A percentile compares a stretch with the other conserved stretches of the same genome.
Conservation (phyloP, 2,797 vertebrate genomes). For the Oreortyx pictus region DNA sequence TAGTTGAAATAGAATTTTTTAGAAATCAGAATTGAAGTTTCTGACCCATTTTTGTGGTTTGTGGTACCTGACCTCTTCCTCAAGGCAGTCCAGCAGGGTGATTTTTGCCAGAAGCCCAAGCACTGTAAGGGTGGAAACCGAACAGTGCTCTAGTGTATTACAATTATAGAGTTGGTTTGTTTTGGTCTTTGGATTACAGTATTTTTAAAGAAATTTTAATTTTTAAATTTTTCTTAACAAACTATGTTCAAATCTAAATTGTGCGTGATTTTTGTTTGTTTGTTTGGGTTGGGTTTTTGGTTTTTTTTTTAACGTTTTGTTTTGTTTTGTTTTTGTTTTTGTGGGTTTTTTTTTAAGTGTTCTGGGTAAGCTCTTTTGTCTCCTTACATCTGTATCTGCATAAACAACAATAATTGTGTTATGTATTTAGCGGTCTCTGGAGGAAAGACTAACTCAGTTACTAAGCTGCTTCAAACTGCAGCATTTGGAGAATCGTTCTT, state of each 20-base stretch:
- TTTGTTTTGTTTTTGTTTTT: too few relatives aligned
- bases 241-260: not conserved
- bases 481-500: not conserved
- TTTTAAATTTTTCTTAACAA: not conserved
- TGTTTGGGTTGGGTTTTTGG: not conserved
- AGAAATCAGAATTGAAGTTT: conserved; percentile 38
- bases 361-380: not conserved
- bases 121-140: not conserved
- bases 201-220: not conserved
- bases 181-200: not conserved
- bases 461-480: not conserved
- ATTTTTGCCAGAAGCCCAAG: not conserved
- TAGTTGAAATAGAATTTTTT: conserved; percentile 10
- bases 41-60: conserved; percentile 29
- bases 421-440: not conserved
- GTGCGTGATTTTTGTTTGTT: not conserved
- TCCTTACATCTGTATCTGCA: not conserved
- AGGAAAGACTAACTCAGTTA: conserved; percentile 11
- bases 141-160: not conserved
- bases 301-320: too few relatives aligned
- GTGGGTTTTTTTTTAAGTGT: not conserved
- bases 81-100: not conserved
- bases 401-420: conserved; percentile 9
- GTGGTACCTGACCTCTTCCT: conserved; percentile 14
- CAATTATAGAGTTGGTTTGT: not conserved